A percentile compares a stretch with the other conserved stretches of the same genome.
These are phyloP conservation scores for Heliconius erato DNA, from an alignment of 2,888 invertebrate genomes.

Conservation along the genomic window DNA sequence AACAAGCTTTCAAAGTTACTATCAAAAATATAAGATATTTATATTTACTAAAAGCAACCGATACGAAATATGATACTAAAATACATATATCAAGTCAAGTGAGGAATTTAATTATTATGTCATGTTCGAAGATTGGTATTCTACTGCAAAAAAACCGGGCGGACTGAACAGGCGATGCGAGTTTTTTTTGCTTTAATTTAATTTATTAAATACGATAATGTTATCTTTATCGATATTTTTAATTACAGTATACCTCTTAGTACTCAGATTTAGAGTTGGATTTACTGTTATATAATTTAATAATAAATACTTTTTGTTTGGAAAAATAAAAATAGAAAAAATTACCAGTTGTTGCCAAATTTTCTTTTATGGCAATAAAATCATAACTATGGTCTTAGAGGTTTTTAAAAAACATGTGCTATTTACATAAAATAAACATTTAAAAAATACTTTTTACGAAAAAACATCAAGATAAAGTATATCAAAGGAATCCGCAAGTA, in stretches of 20 bases:
- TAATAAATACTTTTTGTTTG: background rate
- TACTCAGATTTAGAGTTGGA: background rate
- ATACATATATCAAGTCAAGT: constrained; percentile 28
- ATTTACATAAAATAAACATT: constrained; percentile 54
- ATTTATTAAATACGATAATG: background rate
- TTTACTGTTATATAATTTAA: background rate
- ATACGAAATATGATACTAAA: constrained; percentile 14
- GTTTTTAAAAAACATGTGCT: constrained; percentile 42
- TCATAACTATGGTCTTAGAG: constrained; percentile 24
- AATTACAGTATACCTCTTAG: background rate
- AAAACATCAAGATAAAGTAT: constrained; percentile 54
- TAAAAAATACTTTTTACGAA: constrained; percentile 51
- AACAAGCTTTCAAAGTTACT: background rate
- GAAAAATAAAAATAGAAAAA: background rate
- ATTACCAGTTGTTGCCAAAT: background rate
- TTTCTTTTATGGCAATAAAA: background rate
- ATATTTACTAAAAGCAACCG: constrained; percentile 4
- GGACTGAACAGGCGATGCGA: constrained; percentile 18
- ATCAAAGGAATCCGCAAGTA: constrained; percentile 59
- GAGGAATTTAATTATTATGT: constrained; percentile 42
- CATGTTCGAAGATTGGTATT: constrained; percentile 36
- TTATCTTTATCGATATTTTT: constrained; percentile 19
- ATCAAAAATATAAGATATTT: background rate
- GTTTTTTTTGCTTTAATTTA: constrained; percentile 18
- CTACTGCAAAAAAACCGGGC: constrained; percentile 32